Base-by-base conservation (phyloP, 2,797 vertebrate genomes). In the Tinamus major region DNA sequence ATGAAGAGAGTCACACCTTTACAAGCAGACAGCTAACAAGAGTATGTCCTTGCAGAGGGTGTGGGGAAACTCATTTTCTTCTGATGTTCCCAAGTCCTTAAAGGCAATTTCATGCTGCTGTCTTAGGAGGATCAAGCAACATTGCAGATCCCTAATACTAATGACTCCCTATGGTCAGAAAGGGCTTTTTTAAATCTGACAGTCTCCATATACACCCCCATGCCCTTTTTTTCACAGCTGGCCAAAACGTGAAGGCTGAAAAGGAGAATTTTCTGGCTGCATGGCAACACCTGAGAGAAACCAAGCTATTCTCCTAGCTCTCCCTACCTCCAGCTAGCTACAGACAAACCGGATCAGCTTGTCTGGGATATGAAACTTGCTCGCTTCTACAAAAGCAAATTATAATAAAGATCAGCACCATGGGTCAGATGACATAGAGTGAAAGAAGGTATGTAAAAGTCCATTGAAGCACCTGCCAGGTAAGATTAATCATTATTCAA, bases 71-170 rank as follows among this genome's bases (percentile, higher is more conserved):
- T 78, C 9, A 82, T 94, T 92, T 93, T 70, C 46, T 91, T 87
- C 27, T 89, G 48, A 71, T 79, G 15, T 74, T 90, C 58, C 83
- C 59, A 80, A 82, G 26, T 56, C 44, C 65, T 87, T 69, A 77
- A 89, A 94, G 62, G 89, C 74, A 89, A 92, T 94, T 93, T 92
- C 87, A 90, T 90, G 85, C 58, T 10, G 2, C 72, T 76, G 44
- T 59, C 58, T 87, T 65, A 81, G 56, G 61, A 89, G 46, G 0
- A 93, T 79, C 75, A 83, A 87, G 75, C 58, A 91, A 79, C 51
- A 67, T 44, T 79, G 87, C 65, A 95, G 59, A 89, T 71, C 44
- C 70, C 78, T 61, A 70, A 53, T 35, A 77, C 2, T 3, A 77
- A 35, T 71, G 61, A 87, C 83, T 86, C 85, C 39, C 42, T 44